These are phyloP conservation scores for Pygmarrhopalites habei DNA, from an alignment of 1,140 invertebrate species.

Conservation along the genomic window DNA sequence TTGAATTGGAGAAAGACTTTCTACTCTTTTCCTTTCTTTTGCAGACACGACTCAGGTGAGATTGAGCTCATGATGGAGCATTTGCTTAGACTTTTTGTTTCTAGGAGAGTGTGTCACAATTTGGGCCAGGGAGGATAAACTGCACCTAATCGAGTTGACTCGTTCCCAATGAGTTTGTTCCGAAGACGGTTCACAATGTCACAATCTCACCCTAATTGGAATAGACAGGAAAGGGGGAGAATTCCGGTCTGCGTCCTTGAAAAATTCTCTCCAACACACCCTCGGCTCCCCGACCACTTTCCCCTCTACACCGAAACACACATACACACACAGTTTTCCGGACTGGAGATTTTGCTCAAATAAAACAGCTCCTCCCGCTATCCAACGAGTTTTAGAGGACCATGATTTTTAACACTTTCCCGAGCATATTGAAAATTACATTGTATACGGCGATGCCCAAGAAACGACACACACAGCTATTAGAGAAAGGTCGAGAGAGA, in stretches of 20 bases:
- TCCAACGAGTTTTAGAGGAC: no score
- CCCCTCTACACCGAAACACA: not conserved
- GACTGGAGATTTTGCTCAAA: not conserved
- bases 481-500: no score
- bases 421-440: not conserved
- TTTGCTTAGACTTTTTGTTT: not conserved
- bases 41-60: no score
- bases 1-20: not conserved
- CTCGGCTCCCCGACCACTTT: no score
- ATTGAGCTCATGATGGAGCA: not conserved
- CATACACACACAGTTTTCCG: not conserved
- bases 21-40: conserved; percentile 3
- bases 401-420: no score
- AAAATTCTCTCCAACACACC: not conserved
- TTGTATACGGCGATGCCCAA: no score
- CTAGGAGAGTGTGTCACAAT: conserved; percentile 6
- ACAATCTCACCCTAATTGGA: conserved; percentile 37
- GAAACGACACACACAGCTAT: no score
- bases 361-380: no score
- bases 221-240: conserved; percentile 31
- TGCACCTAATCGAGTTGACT: conserved; percentile 36
- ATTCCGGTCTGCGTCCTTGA: conserved; percentile 11
- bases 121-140: conserved; percentile 9
- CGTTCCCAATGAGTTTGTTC: conserved; percentile 32
- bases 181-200: conserved; percentile 37